Evolutionary conservation across 2,113 vertebrate genomes (phyloP).

Genomic region (Anas platyrhynchos): DNA sequence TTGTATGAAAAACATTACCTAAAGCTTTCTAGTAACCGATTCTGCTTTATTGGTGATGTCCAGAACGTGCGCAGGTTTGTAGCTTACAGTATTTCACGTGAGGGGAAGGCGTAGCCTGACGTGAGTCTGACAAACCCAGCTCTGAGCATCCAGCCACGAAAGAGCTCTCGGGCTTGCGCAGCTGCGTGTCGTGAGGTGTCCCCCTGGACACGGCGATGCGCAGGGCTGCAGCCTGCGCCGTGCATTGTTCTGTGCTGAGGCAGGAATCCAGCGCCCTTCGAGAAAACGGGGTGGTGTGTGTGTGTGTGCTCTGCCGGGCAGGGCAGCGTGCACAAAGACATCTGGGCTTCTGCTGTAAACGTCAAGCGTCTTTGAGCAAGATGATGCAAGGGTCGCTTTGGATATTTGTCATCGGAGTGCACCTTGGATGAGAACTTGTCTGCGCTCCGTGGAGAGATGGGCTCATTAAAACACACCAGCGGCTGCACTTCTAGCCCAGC

Average conservation of each 20-base stretch:
- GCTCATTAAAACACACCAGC: slow-evolving; percentile 17
- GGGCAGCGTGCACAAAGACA: background rate
- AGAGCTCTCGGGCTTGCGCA: background rate
- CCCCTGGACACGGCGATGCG: accelerated
- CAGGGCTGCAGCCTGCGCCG: background rate
- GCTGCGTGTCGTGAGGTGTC: background rate
- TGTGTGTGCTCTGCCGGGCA: background rate
- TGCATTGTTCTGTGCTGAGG: accelerated
- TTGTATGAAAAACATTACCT: background rate
- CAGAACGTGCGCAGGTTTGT: background rate
- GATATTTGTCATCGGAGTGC: background rate
- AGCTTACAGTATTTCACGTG: background rate
- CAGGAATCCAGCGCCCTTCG: accelerated
- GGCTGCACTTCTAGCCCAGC: slow-evolving; percentile 25
- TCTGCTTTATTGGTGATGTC: background rate
- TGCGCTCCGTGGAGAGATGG: background rate
- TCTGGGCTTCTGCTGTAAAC: background rate
- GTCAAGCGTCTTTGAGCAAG: background rate
- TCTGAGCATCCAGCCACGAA: background rate
- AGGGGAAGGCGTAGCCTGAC: background rate
- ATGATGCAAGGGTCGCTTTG: background rate
- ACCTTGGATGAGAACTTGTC: background rate
- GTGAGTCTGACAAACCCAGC: background rate
- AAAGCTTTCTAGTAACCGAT: background rate
- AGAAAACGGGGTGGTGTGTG: background rate